These are phyloP conservation scores for Cheumatopsyche charites DNA, from an alignment of 1,140 invertebrate genomes.

Conservation along the genomic window DNA sequence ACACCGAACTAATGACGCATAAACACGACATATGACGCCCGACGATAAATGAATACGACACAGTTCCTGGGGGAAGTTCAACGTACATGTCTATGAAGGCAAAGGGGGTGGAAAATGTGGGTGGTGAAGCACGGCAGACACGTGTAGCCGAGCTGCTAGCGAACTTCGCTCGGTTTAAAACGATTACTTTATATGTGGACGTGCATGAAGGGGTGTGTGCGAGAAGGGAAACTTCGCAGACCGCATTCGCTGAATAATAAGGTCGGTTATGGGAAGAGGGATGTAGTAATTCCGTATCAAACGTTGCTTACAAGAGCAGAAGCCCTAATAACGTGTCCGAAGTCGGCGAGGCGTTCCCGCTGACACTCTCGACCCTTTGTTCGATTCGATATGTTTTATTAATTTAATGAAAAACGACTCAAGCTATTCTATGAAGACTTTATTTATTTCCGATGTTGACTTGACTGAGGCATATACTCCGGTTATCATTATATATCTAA, in stretches of 20 bases:
- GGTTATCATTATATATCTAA: no score
- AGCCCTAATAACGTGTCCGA: no score
- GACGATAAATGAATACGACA: constrained; percentile 9
- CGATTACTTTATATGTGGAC: constrained; percentile 30
- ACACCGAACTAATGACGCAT: constrained; percentile 6
- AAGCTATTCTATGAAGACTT: no score
- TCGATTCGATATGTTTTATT: no score
- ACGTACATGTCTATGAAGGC: no score
- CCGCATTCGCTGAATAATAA: constrained; percentile 43
- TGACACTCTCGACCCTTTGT: no score
- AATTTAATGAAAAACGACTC: no score
- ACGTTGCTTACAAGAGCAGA: background rate
- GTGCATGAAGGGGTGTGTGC: background rate
- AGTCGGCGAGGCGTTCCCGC: no score
- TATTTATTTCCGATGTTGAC: no score
- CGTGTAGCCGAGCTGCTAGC: constrained; percentile 9
- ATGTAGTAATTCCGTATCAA: constrained; percentile 10
- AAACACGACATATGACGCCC: constrained; percentile 6
- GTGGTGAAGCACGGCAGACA: background rate
- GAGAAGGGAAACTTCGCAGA: constrained; percentile 21
- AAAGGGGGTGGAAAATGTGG: no score
- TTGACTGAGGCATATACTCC: no score
- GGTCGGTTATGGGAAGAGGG: background rate
- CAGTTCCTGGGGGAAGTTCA: background rate
- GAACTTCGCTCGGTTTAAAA: constrained; percentile 41